Conservation (phyloP, 2,888 invertebrate species). For the Beris chalybata region DNA sequence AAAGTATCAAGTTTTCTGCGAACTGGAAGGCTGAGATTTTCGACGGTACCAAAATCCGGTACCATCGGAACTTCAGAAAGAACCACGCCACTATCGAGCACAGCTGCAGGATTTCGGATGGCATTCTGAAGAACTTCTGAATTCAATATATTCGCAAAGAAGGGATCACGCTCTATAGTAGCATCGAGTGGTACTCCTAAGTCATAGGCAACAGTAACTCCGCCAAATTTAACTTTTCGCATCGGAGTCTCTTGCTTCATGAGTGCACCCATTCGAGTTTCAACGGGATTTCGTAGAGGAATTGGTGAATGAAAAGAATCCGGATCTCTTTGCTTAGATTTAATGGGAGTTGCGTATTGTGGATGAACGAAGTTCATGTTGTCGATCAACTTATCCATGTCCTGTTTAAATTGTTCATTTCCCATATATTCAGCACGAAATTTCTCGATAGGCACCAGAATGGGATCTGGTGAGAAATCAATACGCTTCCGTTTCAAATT, state of each 20-base stretch:
- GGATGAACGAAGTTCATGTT: constrained; percentile 35
- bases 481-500: constrained; percentile 60
- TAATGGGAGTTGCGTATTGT: constrained; percentile 41
- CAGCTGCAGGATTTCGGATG: constrained; percentile 42
- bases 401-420: constrained; percentile 61
- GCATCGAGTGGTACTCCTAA: constrained; percentile 50
- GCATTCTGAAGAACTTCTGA: constrained; percentile 50
- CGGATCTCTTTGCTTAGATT: constrained; percentile 33
- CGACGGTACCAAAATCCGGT: constrained; percentile 52
- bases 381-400: constrained; percentile 58
- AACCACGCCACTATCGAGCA: constrained; percentile 22
- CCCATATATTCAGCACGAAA: constrained; percentile 63
- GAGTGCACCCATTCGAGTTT: constrained; percentile 47
- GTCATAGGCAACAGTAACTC: constrained; percentile 48
- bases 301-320: constrained; percentile 50
- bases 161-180: constrained; percentile 51
- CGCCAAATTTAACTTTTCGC: constrained; percentile 52
- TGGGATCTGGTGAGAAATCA: constrained; percentile 61
- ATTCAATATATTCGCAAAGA: constrained; percentile 51
- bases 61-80: constrained; percentile 51
- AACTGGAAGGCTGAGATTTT: constrained; percentile 50
- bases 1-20: constrained; percentile 60
- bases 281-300: constrained; percentile 47
- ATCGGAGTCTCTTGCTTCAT: constrained; percentile 55
- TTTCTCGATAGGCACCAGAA: constrained; percentile 61